Conservation (phyloP, 2,888 invertebrate genomes). For the Idaea aversata region DNA sequence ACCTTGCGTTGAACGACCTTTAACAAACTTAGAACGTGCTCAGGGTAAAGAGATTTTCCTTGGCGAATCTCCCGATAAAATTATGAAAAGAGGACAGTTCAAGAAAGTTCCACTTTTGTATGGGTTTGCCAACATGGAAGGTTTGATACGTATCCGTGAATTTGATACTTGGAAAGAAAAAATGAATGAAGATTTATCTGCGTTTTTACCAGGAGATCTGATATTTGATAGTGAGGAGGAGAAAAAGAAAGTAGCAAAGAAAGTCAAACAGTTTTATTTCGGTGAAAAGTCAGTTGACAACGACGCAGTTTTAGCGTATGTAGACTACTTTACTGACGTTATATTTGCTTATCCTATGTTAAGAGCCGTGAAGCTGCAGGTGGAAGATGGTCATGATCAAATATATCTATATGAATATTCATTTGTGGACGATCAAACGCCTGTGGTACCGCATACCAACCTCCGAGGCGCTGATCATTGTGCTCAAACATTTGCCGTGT, state of each 20-base stretch:
- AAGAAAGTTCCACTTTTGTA: conserved; percentile 15
- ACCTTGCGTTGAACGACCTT: conserved; percentile 31
- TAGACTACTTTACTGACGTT: conserved; percentile 44
- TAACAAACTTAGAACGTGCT: background rate
- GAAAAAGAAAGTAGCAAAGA: conserved; percentile 35
- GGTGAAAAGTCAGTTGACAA: conserved; percentile 31
- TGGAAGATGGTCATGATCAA: conserved; percentile 35
- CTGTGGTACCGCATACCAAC: conserved; percentile 30
- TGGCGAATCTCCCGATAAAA: conserved; percentile 9
- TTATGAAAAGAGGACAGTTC: conserved; percentile 12
- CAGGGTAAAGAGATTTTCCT: conserved; percentile 10
- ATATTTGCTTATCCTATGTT: conserved; percentile 34
- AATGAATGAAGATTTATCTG: conserved; percentile 19
- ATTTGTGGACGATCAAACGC: conserved; percentile 33
- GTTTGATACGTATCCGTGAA: conserved; percentile 6
- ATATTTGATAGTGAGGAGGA: conserved; percentile 31
- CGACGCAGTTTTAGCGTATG: conserved; percentile 33
- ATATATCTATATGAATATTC: conserved; percentile 44
- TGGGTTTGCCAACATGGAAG: conserved; percentile 17
- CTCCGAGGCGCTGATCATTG: conserved; percentile 40
- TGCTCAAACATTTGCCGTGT: conserved; percentile 35
- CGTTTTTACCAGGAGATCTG: conserved; percentile 18
- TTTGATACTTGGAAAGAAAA: conserved; percentile 14
- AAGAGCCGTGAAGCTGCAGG: conserved; percentile 32
- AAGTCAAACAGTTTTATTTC: conserved; percentile 45